Evolutionary conservation across 2,888 invertebrate genomes (phyloP), one percentile per base, ranked within the genome.

Genomic region (Andricus curvator): DNA sequence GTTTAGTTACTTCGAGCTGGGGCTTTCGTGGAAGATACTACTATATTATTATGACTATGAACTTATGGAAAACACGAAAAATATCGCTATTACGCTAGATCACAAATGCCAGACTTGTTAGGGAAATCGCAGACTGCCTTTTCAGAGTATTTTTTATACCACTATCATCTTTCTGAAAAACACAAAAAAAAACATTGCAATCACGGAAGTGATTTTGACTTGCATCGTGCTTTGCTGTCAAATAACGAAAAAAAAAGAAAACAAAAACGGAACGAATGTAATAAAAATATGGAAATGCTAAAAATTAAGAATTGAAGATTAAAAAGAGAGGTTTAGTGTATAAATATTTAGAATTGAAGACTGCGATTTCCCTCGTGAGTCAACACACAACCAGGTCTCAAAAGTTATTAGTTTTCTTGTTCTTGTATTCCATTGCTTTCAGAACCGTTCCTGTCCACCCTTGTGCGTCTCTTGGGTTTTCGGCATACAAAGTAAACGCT

Each of bases 401-500:
- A 79, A 70, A 79, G 25, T 79, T 68, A 70, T 78, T 80, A 83
- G 48, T 85, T 86, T 74, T 91, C 89, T 81, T 88, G 88, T 78
- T 91, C 90, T 78, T 88, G 88, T 9, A 88, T 78, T 76, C 91
- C 91, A 67, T 92, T 92, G 41, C 79, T 88, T 76, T 90, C 91
- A 33, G 83, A 84, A 44, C 91, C 90, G 78, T 92, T 92, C 80
- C 86, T 87, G 68, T 89, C 86, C 81, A 83, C 85, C n/a, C 78
- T 81, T 44, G 81, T 79, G n/a, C 88, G 80, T 81, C 86, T 88
- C 67, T 87, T 86, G 6, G 97, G 96, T 91, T 99, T 99, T 87
- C 95, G 95, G 88, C 98, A 98, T 2, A 98, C 97, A 93, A 99
- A 98, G 93, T 97, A 98, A 0, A 98, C 96, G 79, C 98, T 98